Conservation (phyloP, 2,113 vertebrate genomes). For the Mesoclemmys tuberculata region DNA sequence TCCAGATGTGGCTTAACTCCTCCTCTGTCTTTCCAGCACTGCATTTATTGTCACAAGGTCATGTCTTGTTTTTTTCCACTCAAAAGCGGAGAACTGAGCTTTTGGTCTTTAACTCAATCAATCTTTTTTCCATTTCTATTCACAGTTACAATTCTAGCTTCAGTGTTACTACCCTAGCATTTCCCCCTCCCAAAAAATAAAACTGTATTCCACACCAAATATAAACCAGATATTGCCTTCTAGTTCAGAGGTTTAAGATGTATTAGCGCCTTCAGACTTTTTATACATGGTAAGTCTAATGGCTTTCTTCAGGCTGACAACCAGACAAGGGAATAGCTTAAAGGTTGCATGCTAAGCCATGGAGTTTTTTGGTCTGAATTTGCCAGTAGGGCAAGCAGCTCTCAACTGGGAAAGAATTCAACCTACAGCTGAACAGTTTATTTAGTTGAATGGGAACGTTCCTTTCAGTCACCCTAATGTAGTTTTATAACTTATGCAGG, state of each 20-base stretch:
- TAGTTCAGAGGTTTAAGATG: conserved; percentile 3
- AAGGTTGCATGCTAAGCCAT: neutral
- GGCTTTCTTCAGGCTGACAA: conserved; percentile 15
- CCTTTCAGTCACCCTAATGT: neutral
- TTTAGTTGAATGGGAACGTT: neutral
- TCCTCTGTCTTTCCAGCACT: neutral
- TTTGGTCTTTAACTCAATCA: conserved; percentile 4
- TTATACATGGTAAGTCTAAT: neutral
- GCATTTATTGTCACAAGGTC: neutral
- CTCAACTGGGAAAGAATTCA: neutral
- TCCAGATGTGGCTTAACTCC: neutral
- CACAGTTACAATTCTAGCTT: neutral
- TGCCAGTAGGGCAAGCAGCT: neutral
- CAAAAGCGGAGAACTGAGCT: neutral
- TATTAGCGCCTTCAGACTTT: conserved; percentile 6
- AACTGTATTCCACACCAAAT: conserved; percentile 18
- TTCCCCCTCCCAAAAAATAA: neutral
- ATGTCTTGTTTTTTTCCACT: neutral
- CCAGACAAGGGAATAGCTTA: neutral
- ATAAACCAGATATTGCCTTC: conserved; percentile 4
- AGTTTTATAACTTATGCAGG: neutral
- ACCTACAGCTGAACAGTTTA: neutral
- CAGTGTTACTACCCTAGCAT: neutral
- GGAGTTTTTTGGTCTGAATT: neutral
- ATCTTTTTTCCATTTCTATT: neutral